Evolutionary conservation across 2,113 vertebrate genomes (phyloP).

Genomic region (Acanthochromis polyacanthus): DNA sequence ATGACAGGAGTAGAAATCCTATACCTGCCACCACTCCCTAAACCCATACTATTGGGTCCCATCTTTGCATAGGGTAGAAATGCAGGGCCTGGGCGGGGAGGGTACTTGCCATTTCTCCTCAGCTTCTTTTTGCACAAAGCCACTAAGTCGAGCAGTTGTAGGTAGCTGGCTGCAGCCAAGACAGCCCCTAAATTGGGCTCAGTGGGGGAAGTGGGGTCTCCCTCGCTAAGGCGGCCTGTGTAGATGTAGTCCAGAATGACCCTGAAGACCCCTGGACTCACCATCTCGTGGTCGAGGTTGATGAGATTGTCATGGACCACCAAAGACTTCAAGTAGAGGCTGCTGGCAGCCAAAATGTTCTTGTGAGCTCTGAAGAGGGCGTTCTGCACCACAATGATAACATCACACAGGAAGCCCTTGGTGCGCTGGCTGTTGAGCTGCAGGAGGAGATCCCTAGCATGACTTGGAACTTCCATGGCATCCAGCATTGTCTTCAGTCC

Average conservation of each 20-base stretch:
- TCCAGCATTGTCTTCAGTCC: slow-evolving; percentile 97
- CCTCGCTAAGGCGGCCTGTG: slow-evolving; percentile 93
- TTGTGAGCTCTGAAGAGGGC: slow-evolving; percentile 99
- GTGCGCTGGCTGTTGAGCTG: slow-evolving; percentile 99
- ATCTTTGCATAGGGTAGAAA: slow-evolving; percentile 90
- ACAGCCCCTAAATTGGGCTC: slow-evolving; percentile 93
- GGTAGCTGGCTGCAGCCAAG: slow-evolving; percentile 96
- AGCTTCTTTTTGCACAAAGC: slow-evolving; percentile 97
- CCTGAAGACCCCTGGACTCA: slow-evolving; percentile 98
- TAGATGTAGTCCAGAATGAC: slow-evolving; percentile 99
- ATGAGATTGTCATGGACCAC: slow-evolving; percentile 99
- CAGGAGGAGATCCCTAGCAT: slow-evolving; percentile 98
- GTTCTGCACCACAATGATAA: slow-evolving; percentile 99
- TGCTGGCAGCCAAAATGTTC: slow-evolving; percentile 99
- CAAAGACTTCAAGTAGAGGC: slow-evolving; percentile 98
- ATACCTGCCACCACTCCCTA: slow-evolving; percentile 84
- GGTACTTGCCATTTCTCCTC: slow-evolving; percentile 94
- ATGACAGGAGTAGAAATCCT: slow-evolving; percentile 93
- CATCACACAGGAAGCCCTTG: slow-evolving; percentile 99
- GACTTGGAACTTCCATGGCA: slow-evolving; percentile 97
- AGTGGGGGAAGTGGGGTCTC: slow-evolving; percentile 86
- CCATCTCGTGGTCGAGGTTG: slow-evolving; percentile 99
- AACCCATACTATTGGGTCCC: slow-evolving; percentile 69
- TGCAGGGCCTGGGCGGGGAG: slow-evolving; percentile 87
- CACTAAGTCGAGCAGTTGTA: slow-evolving; percentile 97